Percentiles rank a stretch among this genome's conserved stretches.
phyloP scores from a whole-genome alignment of 2,888 invertebrate genomes.

The Epirrhoe tristata region DNA sequence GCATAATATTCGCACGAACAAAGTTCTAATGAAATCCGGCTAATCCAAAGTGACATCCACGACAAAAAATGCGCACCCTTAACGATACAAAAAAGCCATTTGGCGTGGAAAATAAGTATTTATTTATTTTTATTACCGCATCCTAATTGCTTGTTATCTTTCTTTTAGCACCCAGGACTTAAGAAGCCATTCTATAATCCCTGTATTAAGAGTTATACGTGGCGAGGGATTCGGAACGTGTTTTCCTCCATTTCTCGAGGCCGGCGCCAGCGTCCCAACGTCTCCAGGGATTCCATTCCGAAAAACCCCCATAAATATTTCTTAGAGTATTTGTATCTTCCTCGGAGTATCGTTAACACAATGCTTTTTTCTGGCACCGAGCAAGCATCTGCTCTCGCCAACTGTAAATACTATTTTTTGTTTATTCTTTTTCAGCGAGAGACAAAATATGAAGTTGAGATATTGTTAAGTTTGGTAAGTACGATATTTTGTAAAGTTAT shows the following conservation, averaged over 20 bases:
- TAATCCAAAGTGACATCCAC: conserved; percentile 24
- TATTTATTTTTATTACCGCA: conserved; percentile 59
- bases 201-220: conserved; percentile 82
- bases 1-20: neutral
- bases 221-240: conserved; percentile 79
- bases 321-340: conserved; percentile 84
- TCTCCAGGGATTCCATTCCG: conserved; percentile 78
- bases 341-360: conserved; percentile 82
- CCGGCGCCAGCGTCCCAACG: conserved; percentile 63
- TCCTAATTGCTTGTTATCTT: conserved; percentile 80
- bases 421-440: conserved; percentile 24
- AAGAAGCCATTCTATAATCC: conserved; percentile 81
- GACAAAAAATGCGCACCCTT: conserved; percentile 40
- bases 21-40: conserved; percentile 22
- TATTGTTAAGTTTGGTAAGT: conserved; percentile 22
- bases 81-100: conserved; percentile 45
- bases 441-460: conserved; percentile 32
- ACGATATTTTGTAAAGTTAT: neutral
- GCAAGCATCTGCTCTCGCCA: conserved; percentile 68
- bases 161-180: conserved; percentile 79
- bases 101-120: conserved; percentile 50
- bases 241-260: conserved; percentile 78
- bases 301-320: conserved; percentile 85
- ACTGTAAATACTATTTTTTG: conserved; percentile 43
- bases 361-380: conserved; percentile 68